Base-by-base conservation (phyloP, 2,888 invertebrate species). In the Microplitis deprimator region DNA sequence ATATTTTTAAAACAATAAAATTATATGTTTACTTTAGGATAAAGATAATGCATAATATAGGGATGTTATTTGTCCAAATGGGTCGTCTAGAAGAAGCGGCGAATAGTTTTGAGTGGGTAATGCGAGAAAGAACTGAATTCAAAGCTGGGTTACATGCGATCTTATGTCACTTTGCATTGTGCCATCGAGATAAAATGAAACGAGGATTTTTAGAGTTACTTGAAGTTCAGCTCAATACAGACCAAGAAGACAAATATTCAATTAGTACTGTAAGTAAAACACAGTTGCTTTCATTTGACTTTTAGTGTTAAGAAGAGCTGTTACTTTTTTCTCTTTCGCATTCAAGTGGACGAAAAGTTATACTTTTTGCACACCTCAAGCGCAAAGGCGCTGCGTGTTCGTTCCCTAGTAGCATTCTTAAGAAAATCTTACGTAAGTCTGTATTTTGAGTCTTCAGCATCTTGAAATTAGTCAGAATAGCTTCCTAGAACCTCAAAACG, bases 11-110 rank as follows among this genome's bases (percentile, higher is more conserved):
- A 29, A 29, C 4, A 29, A 29, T 29, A 29, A 29, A 29, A 4
- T 29, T 4, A 29, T 29, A 29, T 29, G 3, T 50, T 61, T 40
- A 13, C 61, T 60, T 8, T 85, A 96, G 97, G 88, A 95, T 97
- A 85, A 98, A 97, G 91, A 97, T 99, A 82, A 98, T 98, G 94
- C 98, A 98, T 90, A 99, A 99, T 88, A 99, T 99, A 86, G 97
- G 97, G 0, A 93, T 98, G 80, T 93, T 98, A 38, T 96, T 99
- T 87, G 96, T 99, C 38, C 96, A 96, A 87, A 96, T 98, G 96
- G 97, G 97, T 40, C 97, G 98, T 89, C 97, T 97, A 90, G 95
- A 96, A 73, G 99, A 99, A 89, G 99, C 99, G 0, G 95, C 98
- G 68, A 96, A 96, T 4, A 97, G 97, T 85, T 97, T 99, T 90